Evolutionary conservation across 2,888 invertebrate genomes (phyloP).

Genomic region (Xestobium rufovillosum): DNA sequence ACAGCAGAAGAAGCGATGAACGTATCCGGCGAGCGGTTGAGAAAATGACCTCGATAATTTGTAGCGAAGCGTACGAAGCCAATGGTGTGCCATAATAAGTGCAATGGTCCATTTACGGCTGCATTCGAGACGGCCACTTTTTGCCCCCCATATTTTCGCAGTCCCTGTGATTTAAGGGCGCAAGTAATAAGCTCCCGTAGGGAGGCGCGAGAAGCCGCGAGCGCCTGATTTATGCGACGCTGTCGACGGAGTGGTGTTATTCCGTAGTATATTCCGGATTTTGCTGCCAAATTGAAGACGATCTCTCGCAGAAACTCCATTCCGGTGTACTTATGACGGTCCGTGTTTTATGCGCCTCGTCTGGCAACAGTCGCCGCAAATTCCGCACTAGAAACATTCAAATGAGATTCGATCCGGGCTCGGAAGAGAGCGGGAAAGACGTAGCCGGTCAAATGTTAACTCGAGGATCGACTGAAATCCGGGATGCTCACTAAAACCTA

Average conservation of each 20-base stretch:
- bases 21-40: slow-evolving; percentile 22
- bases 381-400: background rate
- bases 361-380: slow-evolving; percentile 36
- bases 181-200: slow-evolving; percentile 23
- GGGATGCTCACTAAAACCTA: slow-evolving; percentile 28
- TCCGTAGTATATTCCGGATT: too few relatives aligned
- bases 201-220: slow-evolving; percentile 26
- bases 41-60: slow-evolving; percentile 29
- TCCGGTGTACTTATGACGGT: slow-evolving; percentile 41
- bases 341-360: slow-evolving; percentile 38
- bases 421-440: slow-evolving; percentile 19
- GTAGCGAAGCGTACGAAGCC: slow-evolving; percentile 29
- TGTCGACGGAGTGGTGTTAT: slow-evolving; percentile 33
- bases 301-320: slow-evolving; percentile 42
- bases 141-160: slow-evolving; percentile 32
- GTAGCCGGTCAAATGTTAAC: slow-evolving; percentile 41
- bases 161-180: slow-evolving; percentile 31
- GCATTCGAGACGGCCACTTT: slow-evolving; percentile 33
- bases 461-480: slow-evolving; percentile 35
- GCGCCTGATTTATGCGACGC: slow-evolving; percentile 31
- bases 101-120: slow-evolving; percentile 3
- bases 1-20: slow-evolving; percentile 25
- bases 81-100: slow-evolving; percentile 40
- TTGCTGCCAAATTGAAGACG: slow-evolving; percentile 45
- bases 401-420: slow-evolving; percentile 1